Conservation (phyloP, 2,888 invertebrate genomes). For the Graphium colonna region DNA sequence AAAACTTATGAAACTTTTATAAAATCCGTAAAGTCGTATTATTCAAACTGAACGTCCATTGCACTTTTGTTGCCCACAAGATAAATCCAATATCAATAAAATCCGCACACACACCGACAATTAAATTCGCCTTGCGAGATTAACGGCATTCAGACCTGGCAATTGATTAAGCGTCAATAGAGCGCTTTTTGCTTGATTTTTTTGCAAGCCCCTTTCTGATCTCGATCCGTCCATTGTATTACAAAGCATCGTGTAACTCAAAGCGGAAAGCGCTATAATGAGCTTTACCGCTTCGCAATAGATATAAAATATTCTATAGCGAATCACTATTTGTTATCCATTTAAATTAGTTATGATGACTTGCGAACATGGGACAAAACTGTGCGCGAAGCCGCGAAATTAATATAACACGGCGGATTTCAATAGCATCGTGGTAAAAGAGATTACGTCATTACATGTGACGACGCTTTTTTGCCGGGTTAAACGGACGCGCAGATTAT, state of each 20-base stretch:
- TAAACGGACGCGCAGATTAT: constrained; percentile 16
- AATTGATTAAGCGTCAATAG: constrained; percentile 26
- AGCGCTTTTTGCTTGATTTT: constrained; percentile 16
- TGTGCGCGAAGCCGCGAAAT: constrained; percentile 14
- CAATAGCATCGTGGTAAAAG: constrained; percentile 10
- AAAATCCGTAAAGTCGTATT: neutral
- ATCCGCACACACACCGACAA: constrained; percentile 1
- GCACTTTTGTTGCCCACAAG: neutral
- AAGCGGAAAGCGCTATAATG: neutral
- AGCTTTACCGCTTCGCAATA: neutral
- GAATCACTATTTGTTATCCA: constrained; percentile 5
- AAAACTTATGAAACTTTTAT: neutral
- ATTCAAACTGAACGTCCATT: neutral
- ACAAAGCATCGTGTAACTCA: constrained; percentile 1
- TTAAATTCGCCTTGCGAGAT: constrained; percentile 21
- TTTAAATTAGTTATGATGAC: constrained; percentile 24
- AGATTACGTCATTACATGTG: constrained; percentile 15
- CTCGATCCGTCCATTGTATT: constrained; percentile 3
- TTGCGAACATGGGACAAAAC: constrained; percentile 20
- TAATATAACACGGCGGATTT: constrained; percentile 16
- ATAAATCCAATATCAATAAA: constrained; percentile 14
- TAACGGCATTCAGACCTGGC: constrained; percentile 23
- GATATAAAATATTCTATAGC: neutral
- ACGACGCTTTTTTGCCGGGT: constrained; percentile 9
- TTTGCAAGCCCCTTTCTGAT: constrained; percentile 10